phyloP scores from a whole-genome alignment of 2,113 vertebrate species.

The Platycercus adscitus region DNA sequence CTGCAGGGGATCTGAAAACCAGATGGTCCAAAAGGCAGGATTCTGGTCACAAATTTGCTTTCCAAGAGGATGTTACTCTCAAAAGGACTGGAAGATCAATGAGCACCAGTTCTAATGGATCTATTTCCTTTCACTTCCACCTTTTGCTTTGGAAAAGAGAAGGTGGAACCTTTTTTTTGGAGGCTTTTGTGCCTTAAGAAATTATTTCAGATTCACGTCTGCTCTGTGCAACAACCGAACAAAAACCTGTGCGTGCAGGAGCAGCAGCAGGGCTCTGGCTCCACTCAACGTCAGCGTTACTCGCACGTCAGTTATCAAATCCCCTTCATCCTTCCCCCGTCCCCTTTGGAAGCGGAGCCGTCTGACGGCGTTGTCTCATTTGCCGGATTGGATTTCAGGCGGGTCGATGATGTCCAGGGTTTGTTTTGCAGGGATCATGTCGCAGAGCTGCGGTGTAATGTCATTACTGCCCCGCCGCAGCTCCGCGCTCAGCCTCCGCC shows the following conservation, averaged over 20 bases:
- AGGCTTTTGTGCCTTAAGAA: background rate
- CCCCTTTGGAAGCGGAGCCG: background rate
- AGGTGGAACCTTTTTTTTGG: background rate
- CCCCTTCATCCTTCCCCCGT: background rate
- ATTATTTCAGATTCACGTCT: background rate
- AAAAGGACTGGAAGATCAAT: background rate
- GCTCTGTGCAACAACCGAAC: background rate
- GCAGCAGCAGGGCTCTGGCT: background rate
- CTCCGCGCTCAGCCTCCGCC: background rate
- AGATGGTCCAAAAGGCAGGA: background rate
- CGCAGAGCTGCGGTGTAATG: background rate
- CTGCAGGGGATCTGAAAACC: background rate
- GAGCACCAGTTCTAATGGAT: background rate
- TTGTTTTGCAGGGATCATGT: background rate
- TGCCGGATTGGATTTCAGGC: background rate
- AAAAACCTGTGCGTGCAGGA: accelerated
- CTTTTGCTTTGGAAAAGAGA: background rate
- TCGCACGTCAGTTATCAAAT: background rate
- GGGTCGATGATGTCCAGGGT: background rate
- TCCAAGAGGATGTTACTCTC: background rate
- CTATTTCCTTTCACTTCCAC: background rate
- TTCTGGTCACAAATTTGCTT: background rate
- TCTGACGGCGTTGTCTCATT: background rate
- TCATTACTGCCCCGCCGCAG: background rate
- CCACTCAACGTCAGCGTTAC: background rate